Base-by-base conservation (phyloP, 2,797 vertebrate species). In the Triplophysa bombifrons region DNA sequence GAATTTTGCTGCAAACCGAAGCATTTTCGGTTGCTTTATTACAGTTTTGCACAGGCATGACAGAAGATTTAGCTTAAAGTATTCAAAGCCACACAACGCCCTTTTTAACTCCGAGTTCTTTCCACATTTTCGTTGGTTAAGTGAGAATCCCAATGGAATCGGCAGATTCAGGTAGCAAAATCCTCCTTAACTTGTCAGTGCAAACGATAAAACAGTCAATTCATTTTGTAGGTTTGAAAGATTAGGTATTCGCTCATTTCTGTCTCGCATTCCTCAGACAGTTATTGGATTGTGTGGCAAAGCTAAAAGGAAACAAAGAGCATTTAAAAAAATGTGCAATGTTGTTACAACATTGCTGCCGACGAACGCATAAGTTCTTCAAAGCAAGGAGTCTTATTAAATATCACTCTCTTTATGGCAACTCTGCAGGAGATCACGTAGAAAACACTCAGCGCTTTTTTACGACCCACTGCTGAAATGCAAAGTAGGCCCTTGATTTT, bases 331-430 rank as follows among this genome's bases (percentile, higher is more conserved):
- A 87, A 76, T 25, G 74, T 76, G 81, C 77, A 58, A 77, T 86
- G 81, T 88, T 89, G 83, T 91, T 90, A 91, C 87, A 87, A 79
- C 81, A 76, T 81, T 46, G 78, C 48, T 17, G 77, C 85, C 83
- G 82, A 88, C 44, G 83, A 84, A 85, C 90, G 85, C 89, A 87
- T 86, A 87, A 89, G 87, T 44, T 89, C 88, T 91, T 92, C 90
- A 93, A 92, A 92, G 87, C 79, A 84, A 73, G 83, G 56, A 76
- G 84, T 86, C 88, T 89, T 88, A 88, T 90, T 68, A 71, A 78
- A 74, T 69, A 83, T 79, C 55, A 66, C 48, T 78, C 46, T 65
- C 58, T 72, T 11, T 27, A 30, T 70, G 25, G 9, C 9, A 78
- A 60, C 81, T 65, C 66, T 34, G 67, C 27, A n/a, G 46, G 56